These are phyloP conservation scores for Drosophila orena DNA, from an alignment of 1,140 invertebrate genomes.

Conservation along the genomic window DNA sequence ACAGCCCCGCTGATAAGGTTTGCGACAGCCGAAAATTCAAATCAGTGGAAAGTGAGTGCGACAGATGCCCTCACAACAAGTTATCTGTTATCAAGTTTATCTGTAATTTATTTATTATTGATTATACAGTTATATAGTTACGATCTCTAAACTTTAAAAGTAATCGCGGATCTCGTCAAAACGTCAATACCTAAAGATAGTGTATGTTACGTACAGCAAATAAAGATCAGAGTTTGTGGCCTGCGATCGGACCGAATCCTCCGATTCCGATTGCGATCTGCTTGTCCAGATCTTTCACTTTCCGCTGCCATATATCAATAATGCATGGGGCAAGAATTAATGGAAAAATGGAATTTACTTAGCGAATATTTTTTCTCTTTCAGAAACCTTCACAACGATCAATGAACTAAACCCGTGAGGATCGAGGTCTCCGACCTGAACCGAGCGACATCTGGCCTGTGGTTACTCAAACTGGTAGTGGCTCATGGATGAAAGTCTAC, in stretches of 20 bases:
- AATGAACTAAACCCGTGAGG: constrained; percentile 50
- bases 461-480: background rate
- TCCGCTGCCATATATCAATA: constrained; percentile 31
- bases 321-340: constrained; percentile 42
- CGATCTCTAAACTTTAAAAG: too few relatives aligned
- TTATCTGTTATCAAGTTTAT: too few relatives aligned
- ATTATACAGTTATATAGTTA: background rate
- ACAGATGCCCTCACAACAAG: background rate
- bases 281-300: constrained; percentile 39
- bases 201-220: background rate
- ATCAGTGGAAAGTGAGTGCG: background rate
- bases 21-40: constrained; percentile 24
- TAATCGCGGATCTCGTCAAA: background rate
- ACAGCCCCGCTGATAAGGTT: constrained; percentile 45
- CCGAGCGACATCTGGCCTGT: constrained; percentile 3
- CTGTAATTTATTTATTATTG: background rate
- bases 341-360: constrained; percentile 59
- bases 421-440: constrained; percentile 54
- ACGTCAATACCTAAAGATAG: background rate
- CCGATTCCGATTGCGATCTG: constrained; percentile 16
- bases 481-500: background rate
- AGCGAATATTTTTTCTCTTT: constrained; percentile 18
- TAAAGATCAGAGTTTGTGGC: background rate
- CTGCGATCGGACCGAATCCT: constrained; percentile 9
- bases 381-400: constrained; percentile 59